These are phyloP conservation scores for Lithophane semibrunnea DNA, from an alignment of 2,888 invertebrate species.

Conservation along the genomic window DNA sequence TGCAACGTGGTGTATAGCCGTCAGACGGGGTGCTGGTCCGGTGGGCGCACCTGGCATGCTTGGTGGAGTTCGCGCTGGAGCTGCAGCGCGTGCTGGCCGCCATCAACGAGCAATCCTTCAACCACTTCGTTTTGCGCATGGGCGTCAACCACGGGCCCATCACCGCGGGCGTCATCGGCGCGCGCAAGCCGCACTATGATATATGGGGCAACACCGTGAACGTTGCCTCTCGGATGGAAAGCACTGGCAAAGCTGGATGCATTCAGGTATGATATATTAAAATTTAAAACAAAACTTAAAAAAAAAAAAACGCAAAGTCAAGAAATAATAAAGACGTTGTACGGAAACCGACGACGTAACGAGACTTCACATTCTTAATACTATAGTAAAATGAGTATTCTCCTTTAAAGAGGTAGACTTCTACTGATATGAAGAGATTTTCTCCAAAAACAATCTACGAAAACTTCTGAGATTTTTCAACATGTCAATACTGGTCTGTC, in stretches of 20 bases:
- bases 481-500: neutral
- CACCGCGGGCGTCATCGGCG: slow-evolving; percentile 98
- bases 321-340: neutral
- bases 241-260: slow-evolving; percentile 98
- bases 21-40: slow-evolving; percentile 93
- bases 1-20: slow-evolving; percentile 83
- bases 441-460: neutral
- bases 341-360: neutral
- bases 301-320: neutral
- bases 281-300: neutral
- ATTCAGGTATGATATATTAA: slow-evolving; percentile 93
- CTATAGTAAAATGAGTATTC: neutral
- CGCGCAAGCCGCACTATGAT: slow-evolving; percentile 98
- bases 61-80: slow-evolving; percentile 97
- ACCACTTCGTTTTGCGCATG: slow-evolving; percentile 98
- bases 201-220: slow-evolving; percentile 99
- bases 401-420: neutral
- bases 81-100: slow-evolving; percentile 96
- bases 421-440: neutral
- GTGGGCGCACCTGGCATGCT: slow-evolving; percentile 95
- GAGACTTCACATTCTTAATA: neutral
- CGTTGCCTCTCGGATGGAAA: slow-evolving; percentile 99
- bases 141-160: slow-evolving; percentile 99
- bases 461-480: neutral
- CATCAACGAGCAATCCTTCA: slow-evolving; percentile 98